Evolutionary conservation across 2,797 vertebrate species (phyloP), one percentile per base, ranked within the genome.

Genomic region (Aselliscus stoliczkanus): DNA sequence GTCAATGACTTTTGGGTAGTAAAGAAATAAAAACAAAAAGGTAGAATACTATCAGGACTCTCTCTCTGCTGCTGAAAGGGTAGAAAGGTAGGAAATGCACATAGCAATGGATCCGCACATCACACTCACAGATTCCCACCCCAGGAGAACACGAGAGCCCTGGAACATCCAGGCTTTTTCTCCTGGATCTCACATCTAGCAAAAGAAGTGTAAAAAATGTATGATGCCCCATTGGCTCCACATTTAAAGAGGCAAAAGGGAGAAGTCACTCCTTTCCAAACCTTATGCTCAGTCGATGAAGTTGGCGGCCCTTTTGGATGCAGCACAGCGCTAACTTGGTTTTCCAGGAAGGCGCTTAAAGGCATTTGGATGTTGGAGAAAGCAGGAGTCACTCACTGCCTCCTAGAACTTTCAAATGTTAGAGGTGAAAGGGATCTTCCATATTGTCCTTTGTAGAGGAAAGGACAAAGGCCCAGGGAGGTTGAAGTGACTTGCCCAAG

Each of bases 121-220:
- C 70, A 50, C 65, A 83, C 60, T 80, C 69, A 23, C 90, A 69
- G 84, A 96, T 94, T 86, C 84, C 96, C 88, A 93, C 58, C 76
- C 90, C 85, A 96, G 92, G 85, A 98, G 95, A 62, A 65, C 64
- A 81, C 79, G 90, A 75, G 90, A 88, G 72, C 92, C 95, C 90
- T 93, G 96, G 94, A 96, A 96, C 60, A 92, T 77, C 96, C 95
- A 92, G 90, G 95, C 97, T 90, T 95, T 87, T 75, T 88, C 93
- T 96, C 96, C 93, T 97, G 96, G 97, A 95, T 98, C 96, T 88
- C 97, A 94, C 97, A 97, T 96, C 97, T 95, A 96, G 93, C 91
- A 89, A 93, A 87, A 87, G 95, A 97, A 95, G 96, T 97, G 95
- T 97, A 95, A 97, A 97, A 97, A 96, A 94, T 95, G 96, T 85